phyloP scores from a whole-genome alignment of 2,113 vertebrate genomes.

The Atractosteus spatula region DNA sequence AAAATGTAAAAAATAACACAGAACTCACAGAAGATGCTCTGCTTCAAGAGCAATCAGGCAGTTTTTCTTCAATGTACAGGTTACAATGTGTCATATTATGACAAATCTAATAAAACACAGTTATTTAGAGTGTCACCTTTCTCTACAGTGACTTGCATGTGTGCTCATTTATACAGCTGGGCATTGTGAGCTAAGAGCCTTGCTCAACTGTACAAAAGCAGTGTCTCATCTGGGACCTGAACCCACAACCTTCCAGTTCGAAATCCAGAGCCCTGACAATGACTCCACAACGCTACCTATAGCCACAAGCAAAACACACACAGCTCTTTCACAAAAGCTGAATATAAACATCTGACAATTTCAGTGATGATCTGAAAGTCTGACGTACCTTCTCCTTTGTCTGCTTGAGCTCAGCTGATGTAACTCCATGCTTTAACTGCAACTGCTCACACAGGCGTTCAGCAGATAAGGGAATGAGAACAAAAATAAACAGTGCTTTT shows the following conservation, averaged over 20 bases:
- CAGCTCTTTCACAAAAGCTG: too few species aligned
- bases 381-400: conserved; percentile 78
- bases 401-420: conserved; percentile 74
- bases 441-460: conserved; percentile 56
- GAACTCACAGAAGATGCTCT: not conserved
- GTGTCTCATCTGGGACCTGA: too few species aligned
- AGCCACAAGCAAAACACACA: too few species aligned
- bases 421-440: conserved; percentile 77
- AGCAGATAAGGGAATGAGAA: conserved; percentile 8
- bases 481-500: not conserved
- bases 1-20: not conserved
- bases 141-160: not conserved
- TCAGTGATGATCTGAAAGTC: not conserved
- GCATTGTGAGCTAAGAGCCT: not conserved
- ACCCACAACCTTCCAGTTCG: too few species aligned
- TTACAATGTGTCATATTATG: too few species aligned
- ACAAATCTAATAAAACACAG: too few species aligned
- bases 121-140: too few species aligned
- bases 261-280: not conserved
- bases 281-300: not conserved
- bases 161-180: too few species aligned
- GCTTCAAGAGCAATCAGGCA: too few species aligned
- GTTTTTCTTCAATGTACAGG: too few species aligned
- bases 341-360: too few species aligned
- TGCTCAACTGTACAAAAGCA: not conserved